Percentiles rank a stretch among this genome's conserved stretches.
phyloP scores from a whole-genome alignment of 2,113 vertebrate species.

The Carollia perspicillata region DNA sequence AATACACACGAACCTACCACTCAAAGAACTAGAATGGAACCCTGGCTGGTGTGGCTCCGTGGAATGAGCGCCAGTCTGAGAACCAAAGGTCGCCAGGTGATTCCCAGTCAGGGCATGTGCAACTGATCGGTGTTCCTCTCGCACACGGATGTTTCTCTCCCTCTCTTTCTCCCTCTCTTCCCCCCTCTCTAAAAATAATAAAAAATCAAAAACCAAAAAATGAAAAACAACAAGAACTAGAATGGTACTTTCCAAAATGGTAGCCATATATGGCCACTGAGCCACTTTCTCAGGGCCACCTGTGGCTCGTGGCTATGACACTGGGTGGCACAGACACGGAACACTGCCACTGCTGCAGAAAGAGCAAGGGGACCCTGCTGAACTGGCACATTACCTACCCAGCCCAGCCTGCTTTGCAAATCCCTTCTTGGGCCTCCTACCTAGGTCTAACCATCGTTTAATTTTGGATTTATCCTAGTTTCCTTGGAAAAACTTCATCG shows the following conservation, averaged over 20 bases:
- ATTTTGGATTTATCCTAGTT: background rate
- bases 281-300: background rate
- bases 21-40: background rate
- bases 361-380: background rate
- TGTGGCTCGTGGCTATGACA: background rate
- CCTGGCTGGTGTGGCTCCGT: too few relatives aligned
- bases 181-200: too few relatives aligned
- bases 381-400: background rate
- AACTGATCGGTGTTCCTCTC: too few relatives aligned
- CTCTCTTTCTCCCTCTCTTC: too few relatives aligned
- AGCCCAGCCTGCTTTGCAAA: background rate
- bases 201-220: too few relatives aligned
- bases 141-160: too few relatives aligned
- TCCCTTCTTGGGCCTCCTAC: background rate
- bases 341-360: background rate
- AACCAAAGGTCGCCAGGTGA: too few relatives aligned
- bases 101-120: too few relatives aligned
- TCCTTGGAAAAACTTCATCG: background rate
- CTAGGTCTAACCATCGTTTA: background rate
- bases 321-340: background rate
- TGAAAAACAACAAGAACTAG: background rate
- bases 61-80: too few relatives aligned
- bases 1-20: background rate
- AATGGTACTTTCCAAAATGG: background rate
- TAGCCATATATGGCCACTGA: background rate